phyloP scores from a whole-genome alignment of 2,113 vertebrate species.

The Bolborhynchus lineola region DNA sequence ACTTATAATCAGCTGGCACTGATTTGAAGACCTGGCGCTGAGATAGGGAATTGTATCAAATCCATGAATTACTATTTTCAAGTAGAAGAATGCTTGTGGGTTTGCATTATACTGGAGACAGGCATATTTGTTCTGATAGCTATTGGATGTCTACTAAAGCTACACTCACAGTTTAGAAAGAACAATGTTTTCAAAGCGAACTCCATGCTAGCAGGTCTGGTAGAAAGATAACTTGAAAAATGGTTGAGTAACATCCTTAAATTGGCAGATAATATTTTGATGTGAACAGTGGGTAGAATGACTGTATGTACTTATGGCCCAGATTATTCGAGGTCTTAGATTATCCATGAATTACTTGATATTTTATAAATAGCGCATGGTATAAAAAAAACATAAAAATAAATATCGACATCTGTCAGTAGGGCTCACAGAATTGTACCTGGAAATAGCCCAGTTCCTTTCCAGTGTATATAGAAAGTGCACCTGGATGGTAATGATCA shows the following conservation, averaged over 20 bases:
- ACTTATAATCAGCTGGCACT: neutral
- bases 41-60: neutral
- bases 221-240: neutral
- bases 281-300: neutral
- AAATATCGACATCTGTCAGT: neutral
- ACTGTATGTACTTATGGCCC: neutral
- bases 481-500: neutral
- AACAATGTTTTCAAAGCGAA: neutral
- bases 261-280: neutral
- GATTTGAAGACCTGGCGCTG: neutral
- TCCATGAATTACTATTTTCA: neutral
- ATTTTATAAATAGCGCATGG: neutral
- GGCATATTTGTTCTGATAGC: neutral
- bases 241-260: neutral
- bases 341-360: neutral
- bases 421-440: neutral
- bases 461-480: neutral
- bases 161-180: neutral
- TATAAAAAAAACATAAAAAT: neutral
- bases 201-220: neutral
- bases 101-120: neutral
- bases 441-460: slow-evolving; percentile 7
- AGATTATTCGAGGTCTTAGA: neutral
- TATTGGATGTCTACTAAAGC: neutral
- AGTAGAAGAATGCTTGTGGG: neutral